phyloP scores from a whole-genome alignment of 92 coral and sea anemone species.

The Paragorgia papillata region DNA sequence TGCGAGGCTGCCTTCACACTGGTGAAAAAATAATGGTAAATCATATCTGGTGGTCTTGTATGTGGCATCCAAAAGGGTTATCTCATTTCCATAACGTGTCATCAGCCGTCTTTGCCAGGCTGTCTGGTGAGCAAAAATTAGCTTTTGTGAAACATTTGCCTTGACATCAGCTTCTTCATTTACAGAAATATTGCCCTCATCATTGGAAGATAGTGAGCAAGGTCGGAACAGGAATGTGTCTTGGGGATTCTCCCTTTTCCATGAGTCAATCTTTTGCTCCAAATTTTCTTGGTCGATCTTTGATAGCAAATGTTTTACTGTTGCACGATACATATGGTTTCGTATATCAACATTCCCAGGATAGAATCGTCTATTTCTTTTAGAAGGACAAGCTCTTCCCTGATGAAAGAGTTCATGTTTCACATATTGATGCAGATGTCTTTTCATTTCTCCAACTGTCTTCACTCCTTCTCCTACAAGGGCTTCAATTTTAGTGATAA shows the following conservation, averaged over 20 bases:
- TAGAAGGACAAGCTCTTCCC: constrained; percentile 44
- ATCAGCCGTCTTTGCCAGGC: constrained; percentile 51
- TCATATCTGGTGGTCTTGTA: constrained; percentile 64
- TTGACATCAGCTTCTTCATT: not conserved
- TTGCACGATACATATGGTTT: constrained; percentile 71
- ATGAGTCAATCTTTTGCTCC: constrained; percentile 54
- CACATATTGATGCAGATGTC: constrained; percentile 60
- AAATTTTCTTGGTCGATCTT: constrained; percentile 67
- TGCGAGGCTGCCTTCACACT: too few species aligned
- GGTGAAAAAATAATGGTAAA: constrained; percentile 59
- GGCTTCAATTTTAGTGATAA: constrained; percentile 49
- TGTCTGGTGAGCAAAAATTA: too few species aligned
- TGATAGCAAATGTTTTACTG: constrained; percentile 55
- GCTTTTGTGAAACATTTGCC: too few species aligned
- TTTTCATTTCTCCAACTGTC: constrained; percentile 66
- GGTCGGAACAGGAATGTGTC: constrained; percentile 66
- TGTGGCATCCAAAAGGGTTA: constrained; percentile 60
- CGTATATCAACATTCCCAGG: constrained; percentile 61
- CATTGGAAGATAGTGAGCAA: constrained; percentile 14
- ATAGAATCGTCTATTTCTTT: constrained; percentile 61
- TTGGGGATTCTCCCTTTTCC: constrained; percentile 50
- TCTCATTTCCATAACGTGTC: constrained; percentile 53
- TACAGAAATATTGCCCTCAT: not conserved
- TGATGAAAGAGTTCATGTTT: constrained; percentile 59
- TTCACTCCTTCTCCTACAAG: constrained; percentile 69